Percentiles rank a stretch among this genome's conserved stretches.
Conservation (phyloP, 2,113 vertebrate genomes). For the Rallus limicola region DNA sequence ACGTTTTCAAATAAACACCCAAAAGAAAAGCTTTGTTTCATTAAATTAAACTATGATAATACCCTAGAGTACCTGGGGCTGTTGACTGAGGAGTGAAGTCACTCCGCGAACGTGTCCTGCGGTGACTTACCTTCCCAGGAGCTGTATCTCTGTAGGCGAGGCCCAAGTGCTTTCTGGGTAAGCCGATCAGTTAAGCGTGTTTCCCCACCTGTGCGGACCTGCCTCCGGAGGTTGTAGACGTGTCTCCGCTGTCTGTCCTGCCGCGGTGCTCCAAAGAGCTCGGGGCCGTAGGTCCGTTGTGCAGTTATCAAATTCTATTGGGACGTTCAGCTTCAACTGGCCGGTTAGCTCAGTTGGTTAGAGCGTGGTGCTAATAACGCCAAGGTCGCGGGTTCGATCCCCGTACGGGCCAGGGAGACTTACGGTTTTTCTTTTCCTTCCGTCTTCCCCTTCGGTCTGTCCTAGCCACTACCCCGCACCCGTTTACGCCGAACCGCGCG, state of each 20-base stretch:
- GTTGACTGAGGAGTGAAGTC: not conserved
- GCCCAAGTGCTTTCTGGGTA: too few relatives aligned
- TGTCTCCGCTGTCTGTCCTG: rapidly evolving
- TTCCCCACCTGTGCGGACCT: rapidly evolving
- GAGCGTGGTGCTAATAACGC: conserved; percentile 74
- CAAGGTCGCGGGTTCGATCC: conserved; percentile 67
- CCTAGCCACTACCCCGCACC: too few relatives aligned
- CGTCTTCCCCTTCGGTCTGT: too few relatives aligned
- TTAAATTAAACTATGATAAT: not conserved
- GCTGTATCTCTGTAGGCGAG: rapidly evolving
- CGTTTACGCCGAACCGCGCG: too few relatives aligned
- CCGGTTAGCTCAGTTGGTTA: conserved; percentile 77
- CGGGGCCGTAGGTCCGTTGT: rapidly evolving
- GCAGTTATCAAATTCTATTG: rapidly evolving
- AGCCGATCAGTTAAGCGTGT: rapidly evolving
- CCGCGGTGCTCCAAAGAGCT: rapidly evolving
- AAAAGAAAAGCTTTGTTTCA: not conserved
- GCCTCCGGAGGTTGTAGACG: rapidly evolving
- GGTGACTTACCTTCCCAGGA: not conserved
- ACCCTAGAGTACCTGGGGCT: not conserved
- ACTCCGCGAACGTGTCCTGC: rapidly evolving
- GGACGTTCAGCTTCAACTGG: not conserved
- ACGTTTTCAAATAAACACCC: not conserved
- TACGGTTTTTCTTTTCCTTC: too few relatives aligned
- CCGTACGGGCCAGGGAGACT: not conserved